A percentile compares a stretch with the other conserved stretches of the same genome.
phyloP scores from a whole-genome alignment of 2,888 invertebrate species.

The Hyposoter dolosus region DNA sequence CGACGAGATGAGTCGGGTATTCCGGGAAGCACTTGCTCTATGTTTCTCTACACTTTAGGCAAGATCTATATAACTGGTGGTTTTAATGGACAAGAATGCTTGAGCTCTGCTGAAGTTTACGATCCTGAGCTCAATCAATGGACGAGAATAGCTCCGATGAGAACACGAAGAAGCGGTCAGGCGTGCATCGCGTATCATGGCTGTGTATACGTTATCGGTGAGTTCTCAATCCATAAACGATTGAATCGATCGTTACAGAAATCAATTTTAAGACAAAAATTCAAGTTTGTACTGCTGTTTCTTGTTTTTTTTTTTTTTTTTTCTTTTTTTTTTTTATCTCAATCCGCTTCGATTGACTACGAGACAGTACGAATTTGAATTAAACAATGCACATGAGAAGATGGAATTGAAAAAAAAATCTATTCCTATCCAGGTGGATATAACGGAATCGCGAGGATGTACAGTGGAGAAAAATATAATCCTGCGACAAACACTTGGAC shows the following conservation, averaged over 20 bases:
- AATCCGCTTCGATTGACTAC: not conserved
- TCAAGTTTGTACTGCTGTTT: not conserved
- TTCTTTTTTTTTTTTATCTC: not conserved
- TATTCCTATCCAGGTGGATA: slow-evolving; percentile 89
- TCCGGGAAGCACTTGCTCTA: not conserved
- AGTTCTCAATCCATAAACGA: slow-evolving; percentile 10
- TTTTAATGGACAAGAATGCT: slow-evolving; percentile 96
- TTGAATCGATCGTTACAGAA: not conserved
- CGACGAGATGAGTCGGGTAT: not conserved
- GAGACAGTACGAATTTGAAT: not conserved
- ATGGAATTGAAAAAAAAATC: not conserved
- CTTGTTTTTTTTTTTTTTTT: not conserved
- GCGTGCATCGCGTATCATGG: slow-evolving; percentile 95
- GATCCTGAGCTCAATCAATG: slow-evolving; percentile 93
- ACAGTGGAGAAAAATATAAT: slow-evolving; percentile 94
- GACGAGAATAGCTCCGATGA: slow-evolving; percentile 93
- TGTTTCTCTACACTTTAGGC: slow-evolving; percentile 83
- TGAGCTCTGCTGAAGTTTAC: slow-evolving; percentile 93
- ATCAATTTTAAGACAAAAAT: not conserved
- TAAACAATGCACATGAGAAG: not conserved
- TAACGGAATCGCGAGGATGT: slow-evolving; percentile 95
- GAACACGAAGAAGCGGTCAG: slow-evolving; percentile 95
- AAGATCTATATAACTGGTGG: slow-evolving; percentile 94
- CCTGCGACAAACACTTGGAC: slow-evolving; percentile 93
- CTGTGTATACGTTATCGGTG: slow-evolving; percentile 88